Percentiles rank a stretch among this genome's conserved stretches.
phyloP scores from a whole-genome alignment of 1,140 invertebrate genomes.

The Wasmannia auropunctata region DNA sequence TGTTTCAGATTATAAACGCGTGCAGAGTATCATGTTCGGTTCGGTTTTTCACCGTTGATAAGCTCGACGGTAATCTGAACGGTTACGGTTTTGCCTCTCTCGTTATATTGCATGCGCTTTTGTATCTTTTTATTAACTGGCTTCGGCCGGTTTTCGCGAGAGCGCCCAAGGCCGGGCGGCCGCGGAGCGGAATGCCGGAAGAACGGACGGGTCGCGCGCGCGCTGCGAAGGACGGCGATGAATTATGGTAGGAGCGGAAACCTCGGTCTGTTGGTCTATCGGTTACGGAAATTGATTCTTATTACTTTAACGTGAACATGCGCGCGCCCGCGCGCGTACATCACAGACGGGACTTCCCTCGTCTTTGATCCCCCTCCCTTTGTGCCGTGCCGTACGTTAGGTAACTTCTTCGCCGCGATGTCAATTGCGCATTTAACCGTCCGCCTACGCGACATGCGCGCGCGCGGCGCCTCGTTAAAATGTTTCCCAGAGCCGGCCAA shows the following conservation, averaged over 20 bases:
- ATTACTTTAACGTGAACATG: conserved; percentile 64
- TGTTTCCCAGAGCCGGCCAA: conserved; percentile 48
- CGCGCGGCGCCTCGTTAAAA: conserved; percentile 42
- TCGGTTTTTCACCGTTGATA: background rate
- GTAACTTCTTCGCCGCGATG: conserved; percentile 57
- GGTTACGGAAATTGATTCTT: conserved; percentile 66
- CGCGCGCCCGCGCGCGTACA: too few species aligned
- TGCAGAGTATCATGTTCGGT: background rate
- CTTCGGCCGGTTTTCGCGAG: background rate
- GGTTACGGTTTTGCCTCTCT: background rate
- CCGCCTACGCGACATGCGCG: conserved; percentile 23
- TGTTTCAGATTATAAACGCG: background rate
- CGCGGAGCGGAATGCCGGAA: background rate
- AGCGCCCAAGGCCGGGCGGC: background rate
- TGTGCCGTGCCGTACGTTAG: conserved; percentile 57
- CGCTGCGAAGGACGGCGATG: conserved; percentile 46
- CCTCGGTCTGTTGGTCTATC: conserved; percentile 55
- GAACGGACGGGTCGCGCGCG: background rate
- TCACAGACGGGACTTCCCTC: conserved; percentile 47
- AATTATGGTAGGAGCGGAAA: conserved; percentile 34
- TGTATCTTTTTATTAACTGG: background rate
- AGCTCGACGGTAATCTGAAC: background rate
- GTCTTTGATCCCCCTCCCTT: conserved; percentile 28
- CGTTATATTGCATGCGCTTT: background rate
- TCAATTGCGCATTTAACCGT: conserved; percentile 51